phyloP scores from a whole-genome alignment of 2,113 vertebrate species.

The Tricholaema leucomelas region DNA sequence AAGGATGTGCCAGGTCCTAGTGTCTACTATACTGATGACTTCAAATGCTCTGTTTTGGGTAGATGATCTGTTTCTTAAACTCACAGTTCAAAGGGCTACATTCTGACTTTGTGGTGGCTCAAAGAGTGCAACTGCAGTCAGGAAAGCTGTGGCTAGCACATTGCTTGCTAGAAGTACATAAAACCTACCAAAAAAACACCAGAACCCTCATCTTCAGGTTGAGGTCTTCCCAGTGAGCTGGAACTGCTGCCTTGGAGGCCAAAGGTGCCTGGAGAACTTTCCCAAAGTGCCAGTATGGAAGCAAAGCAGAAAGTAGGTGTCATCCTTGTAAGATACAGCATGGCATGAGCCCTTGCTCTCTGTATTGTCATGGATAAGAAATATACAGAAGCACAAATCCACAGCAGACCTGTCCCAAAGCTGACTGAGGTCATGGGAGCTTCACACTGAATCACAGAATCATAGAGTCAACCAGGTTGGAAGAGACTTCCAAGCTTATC shows the following conservation, averaged over 20 bases:
- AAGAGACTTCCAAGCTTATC: too few relatives aligned
- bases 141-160: background rate
- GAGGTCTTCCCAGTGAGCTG: background rate
- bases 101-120: background rate
- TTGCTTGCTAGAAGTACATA: background rate
- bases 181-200: background rate
- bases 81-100: background rate
- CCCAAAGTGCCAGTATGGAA: background rate
- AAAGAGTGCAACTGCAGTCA: background rate
- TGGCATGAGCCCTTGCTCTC: accelerated
- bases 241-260: background rate
- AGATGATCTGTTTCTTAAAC: background rate
- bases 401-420: background rate
- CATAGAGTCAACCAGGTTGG: too few relatives aligned
- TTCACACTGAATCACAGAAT: too few relatives aligned
- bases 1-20: background rate
- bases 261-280: background rate
- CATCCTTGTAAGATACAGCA: background rate
- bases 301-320: background rate
- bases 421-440: background rate
- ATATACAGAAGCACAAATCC: background rate
- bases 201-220: background rate
- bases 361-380: background rate
- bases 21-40: background rate
- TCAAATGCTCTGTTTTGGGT: background rate